Evolutionary conservation across 2,113 vertebrate genomes (phyloP).

Genomic region (Ivindomyrus marchei): DNA sequence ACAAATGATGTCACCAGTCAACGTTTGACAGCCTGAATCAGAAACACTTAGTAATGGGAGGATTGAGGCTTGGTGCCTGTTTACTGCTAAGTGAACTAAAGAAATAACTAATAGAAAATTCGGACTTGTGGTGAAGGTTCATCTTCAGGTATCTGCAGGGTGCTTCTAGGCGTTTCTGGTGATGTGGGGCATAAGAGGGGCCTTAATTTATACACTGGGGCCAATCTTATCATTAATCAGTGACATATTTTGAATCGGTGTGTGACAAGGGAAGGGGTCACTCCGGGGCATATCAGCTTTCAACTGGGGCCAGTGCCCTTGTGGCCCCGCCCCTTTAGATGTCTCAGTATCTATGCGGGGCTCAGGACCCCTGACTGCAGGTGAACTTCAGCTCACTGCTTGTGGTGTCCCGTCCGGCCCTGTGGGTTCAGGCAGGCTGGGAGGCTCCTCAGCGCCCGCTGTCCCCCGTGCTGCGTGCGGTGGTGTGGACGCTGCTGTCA

Average conservation of each 20-base stretch:
- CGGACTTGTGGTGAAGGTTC: not conserved
- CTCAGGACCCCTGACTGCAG: not conserved
- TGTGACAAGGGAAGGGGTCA: not conserved
- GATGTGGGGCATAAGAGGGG: not conserved
- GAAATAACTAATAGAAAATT: not conserved
- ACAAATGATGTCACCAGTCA: not conserved
- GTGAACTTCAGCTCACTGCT: not conserved
- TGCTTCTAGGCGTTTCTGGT: not conserved
- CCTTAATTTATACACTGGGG: not conserved
- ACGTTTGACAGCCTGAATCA: not conserved
- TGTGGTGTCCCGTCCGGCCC: constrained; percentile 8
- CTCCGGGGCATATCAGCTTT: not conserved
- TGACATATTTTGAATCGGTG: not conserved
- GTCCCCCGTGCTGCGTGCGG: constrained; percentile 64
- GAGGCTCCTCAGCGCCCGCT: constrained; percentile 43
- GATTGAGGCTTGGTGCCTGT: not conserved
- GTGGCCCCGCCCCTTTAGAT: not conserved
- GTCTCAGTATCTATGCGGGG: not conserved
- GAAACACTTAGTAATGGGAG: not conserved
- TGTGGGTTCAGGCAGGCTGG: constrained; percentile 41
- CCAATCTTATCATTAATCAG: no score
- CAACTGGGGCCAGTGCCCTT: not conserved
- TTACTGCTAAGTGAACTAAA: not conserved
- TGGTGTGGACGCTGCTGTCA: constrained; percentile 80
- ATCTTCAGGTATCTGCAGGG: not conserved